Evolutionary conservation across 2,797 vertebrate genomes (phyloP), one percentile per base, ranked within the genome.

Genomic region (Morus bassanus): DNA sequence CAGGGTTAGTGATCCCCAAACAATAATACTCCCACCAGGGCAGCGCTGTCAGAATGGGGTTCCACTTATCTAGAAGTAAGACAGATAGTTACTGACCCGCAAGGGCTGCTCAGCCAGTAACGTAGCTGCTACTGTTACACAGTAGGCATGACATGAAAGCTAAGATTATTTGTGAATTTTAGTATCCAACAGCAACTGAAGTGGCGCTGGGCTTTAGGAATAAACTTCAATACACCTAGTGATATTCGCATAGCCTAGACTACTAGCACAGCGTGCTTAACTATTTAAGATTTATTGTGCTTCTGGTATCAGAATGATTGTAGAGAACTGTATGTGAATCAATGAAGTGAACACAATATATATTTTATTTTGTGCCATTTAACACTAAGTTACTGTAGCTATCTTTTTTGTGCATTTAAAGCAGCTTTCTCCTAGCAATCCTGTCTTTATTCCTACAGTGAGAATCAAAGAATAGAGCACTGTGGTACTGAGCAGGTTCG

Each of bases 281-380:
- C 90, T 90, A 92, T 86, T 93, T 61, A 76, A 96, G 94, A 67
- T 88, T 88, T 93, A 74, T 70, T 88, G 73, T 61, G 83, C 60
- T 95, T 96, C 92, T 16, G 9, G 76, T 91, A 86, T 85, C 72
- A 60, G 73, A 91, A 90, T 86, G 92, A 91, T 59, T 85, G 79
- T 41, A 39, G 64, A 90, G 86, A 84, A 35, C 53, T 28, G 24
- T 28, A 48, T 16, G 68, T 43, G 73, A 93, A 81, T 73, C 73
- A 74, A 51, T 43, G 69, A 73, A 77, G 73, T 57, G 81, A 93
- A 75, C 68, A 91, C 51, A 43, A 78, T 17, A n/a, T 51, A 25
- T 88, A 33, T 94, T 93, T 90, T n/a, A 68, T 72, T 85, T 67
- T 63, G 69, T 87, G 56, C 72, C 64, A 31, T 65, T 88, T 90